Percentiles rank a stretch among this genome's conserved stretches.
Conservation (phyloP, 2,797 vertebrate species). For the Myripristis jacobus region DNA sequence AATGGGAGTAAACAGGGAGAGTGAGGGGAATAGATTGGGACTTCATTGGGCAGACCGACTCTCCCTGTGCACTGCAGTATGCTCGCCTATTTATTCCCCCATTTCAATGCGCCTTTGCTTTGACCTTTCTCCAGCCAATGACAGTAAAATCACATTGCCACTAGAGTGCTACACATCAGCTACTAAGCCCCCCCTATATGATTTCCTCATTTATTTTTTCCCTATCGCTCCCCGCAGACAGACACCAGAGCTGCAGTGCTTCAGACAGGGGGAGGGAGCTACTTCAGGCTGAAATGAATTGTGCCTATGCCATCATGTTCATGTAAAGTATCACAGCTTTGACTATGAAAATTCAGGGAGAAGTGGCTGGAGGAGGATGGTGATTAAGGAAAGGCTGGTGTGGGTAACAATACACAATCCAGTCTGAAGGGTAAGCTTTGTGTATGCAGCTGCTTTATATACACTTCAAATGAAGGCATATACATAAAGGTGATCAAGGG, state of each 20-base stretch:
- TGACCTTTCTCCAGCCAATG: constrained; percentile 82
- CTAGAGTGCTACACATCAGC: constrained; percentile 66
- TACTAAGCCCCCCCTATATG: constrained; percentile 58
- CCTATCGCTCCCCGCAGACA: constrained; percentile 45
- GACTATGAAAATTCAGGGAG: constrained; percentile 68
- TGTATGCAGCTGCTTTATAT: constrained; percentile 12
- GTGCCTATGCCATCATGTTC: constrained; percentile 50
- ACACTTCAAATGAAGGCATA: constrained; percentile 22
- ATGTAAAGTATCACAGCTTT: constrained; percentile 70
- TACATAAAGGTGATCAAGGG: background rate
- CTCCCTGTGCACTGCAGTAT: constrained; percentile 65
- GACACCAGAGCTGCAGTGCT: constrained; percentile 24
- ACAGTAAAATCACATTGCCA: constrained; percentile 70
- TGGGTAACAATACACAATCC: constrained; percentile 38
- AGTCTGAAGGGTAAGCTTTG: constrained; percentile 25
- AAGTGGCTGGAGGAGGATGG: constrained; percentile 18
- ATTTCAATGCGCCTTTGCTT: constrained; percentile 72
- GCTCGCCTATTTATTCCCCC: constrained; percentile 73
- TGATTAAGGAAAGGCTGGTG: constrained; percentile 43
- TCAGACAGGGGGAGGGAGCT: constrained; percentile 28
- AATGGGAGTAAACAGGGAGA: constrained; percentile 79
- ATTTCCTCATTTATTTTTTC: constrained; percentile 68
- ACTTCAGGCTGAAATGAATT: constrained; percentile 60
- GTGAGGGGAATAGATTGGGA: constrained; percentile 80
- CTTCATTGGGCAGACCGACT: constrained; percentile 72